These are phyloP conservation scores for Octodon degus DNA, from an alignment of 2,113 vertebrate species.

Conservation along the genomic window DNA sequence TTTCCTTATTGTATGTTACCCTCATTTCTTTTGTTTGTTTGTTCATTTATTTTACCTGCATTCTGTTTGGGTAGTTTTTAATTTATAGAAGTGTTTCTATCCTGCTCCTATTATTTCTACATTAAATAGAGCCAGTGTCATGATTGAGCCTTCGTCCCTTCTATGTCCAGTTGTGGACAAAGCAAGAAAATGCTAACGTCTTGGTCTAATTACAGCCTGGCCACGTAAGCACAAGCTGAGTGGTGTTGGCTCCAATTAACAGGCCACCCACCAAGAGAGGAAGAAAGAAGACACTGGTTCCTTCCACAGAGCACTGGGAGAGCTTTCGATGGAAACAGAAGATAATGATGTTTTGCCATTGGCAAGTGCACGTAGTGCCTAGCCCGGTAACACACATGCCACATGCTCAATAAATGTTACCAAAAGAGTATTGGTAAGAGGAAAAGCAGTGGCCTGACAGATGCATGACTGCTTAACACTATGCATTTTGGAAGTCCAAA, in stretches of 20 bases:
- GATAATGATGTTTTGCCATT: slow-evolving; percentile 61
- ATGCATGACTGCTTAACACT: neutral
- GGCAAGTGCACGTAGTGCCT: slow-evolving; percentile 65
- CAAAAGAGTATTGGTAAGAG: neutral
- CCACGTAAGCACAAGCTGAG: slow-evolving; percentile 50
- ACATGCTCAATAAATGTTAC: slow-evolving; percentile 56
- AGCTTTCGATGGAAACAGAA: slow-evolving; percentile 56
- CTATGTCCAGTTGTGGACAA: slow-evolving; percentile 46
- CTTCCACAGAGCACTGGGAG: slow-evolving; percentile 63
- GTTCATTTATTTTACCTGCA: neutral
- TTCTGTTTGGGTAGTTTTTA: neutral
- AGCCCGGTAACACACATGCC: neutral
- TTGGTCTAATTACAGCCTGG: slow-evolving; percentile 48
- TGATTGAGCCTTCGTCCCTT: slow-evolving; percentile 17
- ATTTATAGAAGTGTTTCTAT: neutral
- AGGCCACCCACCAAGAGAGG: slow-evolving; percentile 78
- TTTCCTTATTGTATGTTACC: neutral
- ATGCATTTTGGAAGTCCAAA: slow-evolving; percentile 9
- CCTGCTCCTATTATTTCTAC: neutral
- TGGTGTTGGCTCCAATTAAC: slow-evolving; percentile 22
- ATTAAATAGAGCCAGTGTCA: neutral
- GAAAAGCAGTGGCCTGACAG: slow-evolving; percentile 37
- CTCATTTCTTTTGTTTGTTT: neutral
- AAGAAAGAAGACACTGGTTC: slow-evolving; percentile 57
- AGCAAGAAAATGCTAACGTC: slow-evolving; percentile 42